These are phyloP conservation scores for Poecile atricapillus DNA, from an alignment of 2,113 vertebrate species.

Conservation along the genomic window DNA sequence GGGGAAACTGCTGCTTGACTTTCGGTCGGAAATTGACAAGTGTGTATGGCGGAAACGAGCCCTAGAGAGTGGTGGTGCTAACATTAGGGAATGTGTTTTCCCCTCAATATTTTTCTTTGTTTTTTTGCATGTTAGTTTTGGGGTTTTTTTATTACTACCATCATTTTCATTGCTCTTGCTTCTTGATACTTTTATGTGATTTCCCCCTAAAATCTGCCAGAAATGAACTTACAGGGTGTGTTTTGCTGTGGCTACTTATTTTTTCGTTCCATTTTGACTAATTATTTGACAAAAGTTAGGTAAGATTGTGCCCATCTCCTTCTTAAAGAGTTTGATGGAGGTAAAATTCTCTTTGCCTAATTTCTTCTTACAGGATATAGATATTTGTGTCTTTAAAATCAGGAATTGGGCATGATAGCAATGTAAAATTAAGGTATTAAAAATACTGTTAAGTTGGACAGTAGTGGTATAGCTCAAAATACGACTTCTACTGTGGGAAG, in stretches of 20 bases:
- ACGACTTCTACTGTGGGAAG: neutral
- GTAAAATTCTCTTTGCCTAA: neutral
- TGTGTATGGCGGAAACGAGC: neutral
- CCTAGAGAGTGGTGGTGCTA: neutral
- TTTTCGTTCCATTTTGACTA: neutral
- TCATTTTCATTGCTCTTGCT: neutral
- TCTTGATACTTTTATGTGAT: neutral
- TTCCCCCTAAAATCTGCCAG: neutral
- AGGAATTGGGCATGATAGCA: neutral
- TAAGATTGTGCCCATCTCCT: neutral
- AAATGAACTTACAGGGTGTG: neutral
- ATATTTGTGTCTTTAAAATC: neutral
- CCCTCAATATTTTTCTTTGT: neutral
- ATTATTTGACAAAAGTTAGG: neutral
- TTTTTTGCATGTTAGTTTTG: neutral
- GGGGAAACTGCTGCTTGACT: neutral
- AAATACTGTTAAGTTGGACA: neutral
- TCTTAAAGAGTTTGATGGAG: neutral
- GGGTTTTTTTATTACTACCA: rapidly evolving
- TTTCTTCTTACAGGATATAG: neutral
- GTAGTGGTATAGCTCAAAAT: neutral
- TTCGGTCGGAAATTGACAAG: rapidly evolving
- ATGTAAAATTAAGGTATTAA: neutral
- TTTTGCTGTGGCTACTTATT: neutral
- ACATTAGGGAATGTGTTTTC: rapidly evolving